Percentiles rank a stretch among this genome's conserved stretches.
phyloP scores from a whole-genome alignment of 1,140 invertebrate species.

The Micrasema longulum region DNA sequence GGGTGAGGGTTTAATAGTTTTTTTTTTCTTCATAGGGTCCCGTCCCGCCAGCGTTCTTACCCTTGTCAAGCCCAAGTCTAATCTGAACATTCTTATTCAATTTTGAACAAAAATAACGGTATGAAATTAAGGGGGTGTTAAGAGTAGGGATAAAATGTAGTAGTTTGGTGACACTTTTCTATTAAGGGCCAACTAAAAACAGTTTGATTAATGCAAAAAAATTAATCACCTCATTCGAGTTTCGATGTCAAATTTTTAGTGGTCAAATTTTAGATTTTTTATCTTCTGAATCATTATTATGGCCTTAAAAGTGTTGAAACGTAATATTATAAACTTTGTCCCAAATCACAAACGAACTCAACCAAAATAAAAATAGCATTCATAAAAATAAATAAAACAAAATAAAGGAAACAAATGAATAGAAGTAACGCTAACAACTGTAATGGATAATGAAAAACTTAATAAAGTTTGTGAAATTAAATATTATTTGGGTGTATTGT shows the following conservation, averaged over 20 bases:
- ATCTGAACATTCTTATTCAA: slow-evolving; percentile 52
- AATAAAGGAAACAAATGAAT: too few relatives aligned
- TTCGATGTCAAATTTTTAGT: background rate
- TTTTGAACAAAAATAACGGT: slow-evolving; percentile 47
- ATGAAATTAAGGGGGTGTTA: slow-evolving; percentile 15
- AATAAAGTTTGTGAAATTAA: too few relatives aligned
- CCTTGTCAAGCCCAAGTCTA: slow-evolving; percentile 50
- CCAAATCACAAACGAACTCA: too few relatives aligned
- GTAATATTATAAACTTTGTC: too few relatives aligned
- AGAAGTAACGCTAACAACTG: too few relatives aligned
- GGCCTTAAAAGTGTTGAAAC: too few relatives aligned
- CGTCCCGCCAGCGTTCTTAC: background rate
- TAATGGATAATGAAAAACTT: too few relatives aligned
- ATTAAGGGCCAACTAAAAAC: slow-evolving; percentile 3
- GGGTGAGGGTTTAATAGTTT: background rate
- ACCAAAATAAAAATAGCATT: too few relatives aligned
- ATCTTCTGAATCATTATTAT: too few relatives aligned
- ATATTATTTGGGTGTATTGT: too few relatives aligned
- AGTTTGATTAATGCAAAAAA: background rate
- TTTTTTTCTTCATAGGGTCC: background rate
- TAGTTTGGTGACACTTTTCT: slow-evolving; percentile 18
- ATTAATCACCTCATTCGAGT: background rate
- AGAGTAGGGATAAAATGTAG: slow-evolving; percentile 28
- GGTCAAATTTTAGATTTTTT: too few relatives aligned
- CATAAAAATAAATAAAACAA: too few relatives aligned